Base-by-base conservation (phyloP, 2,888 invertebrate species). In the Nudaria mundana region DNA sequence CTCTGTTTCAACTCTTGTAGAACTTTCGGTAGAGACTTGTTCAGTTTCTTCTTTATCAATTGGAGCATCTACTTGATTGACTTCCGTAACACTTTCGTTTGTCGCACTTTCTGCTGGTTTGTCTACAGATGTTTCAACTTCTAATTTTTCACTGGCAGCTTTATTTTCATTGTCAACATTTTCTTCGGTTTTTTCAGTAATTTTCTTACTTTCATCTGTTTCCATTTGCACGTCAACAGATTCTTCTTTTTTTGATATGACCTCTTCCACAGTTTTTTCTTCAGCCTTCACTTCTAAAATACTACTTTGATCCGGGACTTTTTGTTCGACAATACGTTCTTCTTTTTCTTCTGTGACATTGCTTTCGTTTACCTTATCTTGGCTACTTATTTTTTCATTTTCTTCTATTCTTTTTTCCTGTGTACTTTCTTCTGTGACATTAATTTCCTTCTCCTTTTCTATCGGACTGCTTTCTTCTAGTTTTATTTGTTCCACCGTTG, bases 1-100 rank as follows among this genome's bases (percentile, higher is more conserved):
- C 18, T 68, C 72, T 10, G 46, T 40, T 48, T 65, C 64, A 5
- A 36, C 52, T 32, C 63, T 64, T 35, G 52, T n/a, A 13, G 42
- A 47, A 4, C 32, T 43, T 10, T 56, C 61, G 48, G 57, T 66
- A 22, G 44, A 28, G 29, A 57, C 52, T 16, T 46, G 39, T 15
- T 35, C 35, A 14, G 3, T 25, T 0, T 12, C 8, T 11, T 66
- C 63, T 18, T 45, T 37, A 36, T 56, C 49, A 36, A 32, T 11
- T 11, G 23, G 5, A 1, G 11, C 13, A 11, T 33, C 37, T 8
- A 30, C 5, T 29, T 36, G 15, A 7, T 41, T 35, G 3, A 28
- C 11, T 12, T 44, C 33, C 34, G 37, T 42, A 8, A 39, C 38
- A 32, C 24, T 45, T 32, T 40, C 37, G 30, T 50, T 49, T 11